A percentile compares a stretch with the other conserved stretches of the same genome.
These are phyloP conservation scores for Paramuricea clavata DNA, from an alignment of 92 coral and sea anemone genomes.

Conservation along the genomic window DNA sequence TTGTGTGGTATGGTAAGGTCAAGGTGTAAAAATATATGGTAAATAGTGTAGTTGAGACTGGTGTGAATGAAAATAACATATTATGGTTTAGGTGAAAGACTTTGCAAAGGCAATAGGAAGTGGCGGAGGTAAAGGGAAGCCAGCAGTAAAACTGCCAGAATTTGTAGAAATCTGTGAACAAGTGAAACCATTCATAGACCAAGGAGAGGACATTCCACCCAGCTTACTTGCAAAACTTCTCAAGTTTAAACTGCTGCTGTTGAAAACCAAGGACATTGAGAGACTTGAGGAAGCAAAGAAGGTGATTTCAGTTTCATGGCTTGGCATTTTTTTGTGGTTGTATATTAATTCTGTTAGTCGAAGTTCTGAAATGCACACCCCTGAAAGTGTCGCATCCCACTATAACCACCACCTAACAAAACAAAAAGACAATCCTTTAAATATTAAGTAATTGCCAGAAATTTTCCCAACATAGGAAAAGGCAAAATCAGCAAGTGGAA, in stretches of 20 bases:
- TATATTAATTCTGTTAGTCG: too few relatives aligned
- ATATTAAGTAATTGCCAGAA: not conserved
- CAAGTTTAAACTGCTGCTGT: slow-evolving; percentile 87
- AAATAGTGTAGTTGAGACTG: not conserved
- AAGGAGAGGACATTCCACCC: slow-evolving; percentile 85
- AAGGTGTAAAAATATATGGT: not conserved
- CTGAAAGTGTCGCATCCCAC: too few relatives aligned
- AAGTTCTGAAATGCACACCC: not conserved
- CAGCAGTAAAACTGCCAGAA: slow-evolving; percentile 83
- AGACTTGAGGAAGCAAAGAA: slow-evolving; percentile 94
- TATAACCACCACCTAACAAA: too few relatives aligned
- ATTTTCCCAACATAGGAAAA: slow-evolving; percentile 8
- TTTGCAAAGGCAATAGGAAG: slow-evolving; percentile 83
- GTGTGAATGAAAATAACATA: not conserved
- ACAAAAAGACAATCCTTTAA: too few relatives aligned
- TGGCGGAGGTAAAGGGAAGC: slow-evolving; percentile 90
- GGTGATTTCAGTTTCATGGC: slow-evolving; percentile 47
- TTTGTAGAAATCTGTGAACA: slow-evolving; percentile 97
- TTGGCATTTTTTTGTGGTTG: too few relatives aligned
- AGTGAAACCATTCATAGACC: slow-evolving; percentile 91
- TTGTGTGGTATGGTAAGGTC: not conserved
- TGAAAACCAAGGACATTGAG: slow-evolving; percentile 91
- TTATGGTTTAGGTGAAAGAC: slow-evolving; percentile 77
- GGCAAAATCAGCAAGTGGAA: slow-evolving; percentile 76
- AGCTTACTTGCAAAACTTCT: slow-evolving; percentile 89